Percentiles rank a stretch among this genome's conserved stretches.
Evolutionary conservation across 2,113 vertebrate species (phyloP).

Genomic region (Psittacara wagleri): DNA sequence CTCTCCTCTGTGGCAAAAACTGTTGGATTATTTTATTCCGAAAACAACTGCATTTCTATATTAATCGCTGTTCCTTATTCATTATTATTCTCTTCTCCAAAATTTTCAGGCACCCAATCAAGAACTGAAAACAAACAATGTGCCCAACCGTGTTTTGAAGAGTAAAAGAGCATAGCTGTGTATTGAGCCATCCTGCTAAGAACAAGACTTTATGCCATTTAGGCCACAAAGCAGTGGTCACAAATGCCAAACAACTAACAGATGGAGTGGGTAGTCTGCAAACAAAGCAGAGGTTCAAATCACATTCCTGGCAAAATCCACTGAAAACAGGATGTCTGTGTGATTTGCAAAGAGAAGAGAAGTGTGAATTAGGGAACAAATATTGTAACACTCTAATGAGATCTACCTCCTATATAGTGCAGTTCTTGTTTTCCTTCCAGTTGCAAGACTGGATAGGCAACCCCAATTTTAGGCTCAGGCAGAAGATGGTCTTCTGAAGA

Average conservation of each 20-base stretch:
- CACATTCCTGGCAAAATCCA: slow-evolving; percentile 15
- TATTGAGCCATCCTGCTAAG: background rate
- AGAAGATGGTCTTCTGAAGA: background rate
- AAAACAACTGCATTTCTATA: background rate
- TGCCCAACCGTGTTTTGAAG: background rate
- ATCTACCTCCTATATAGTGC: background rate
- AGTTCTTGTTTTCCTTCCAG: background rate
- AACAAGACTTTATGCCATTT: background rate
- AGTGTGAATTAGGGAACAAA: slow-evolving; percentile 10
- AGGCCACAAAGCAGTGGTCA: slow-evolving; percentile 32
- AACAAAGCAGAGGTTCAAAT: slow-evolving; percentile 29
- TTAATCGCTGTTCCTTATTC: background rate
- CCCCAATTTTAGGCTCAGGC: background rate
- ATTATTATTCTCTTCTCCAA: background rate
- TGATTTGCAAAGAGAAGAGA: background rate
- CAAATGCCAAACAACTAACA: slow-evolving; percentile 50
- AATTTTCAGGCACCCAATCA: background rate
- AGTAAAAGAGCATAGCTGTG: background rate
- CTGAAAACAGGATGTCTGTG: slow-evolving; percentile 22
- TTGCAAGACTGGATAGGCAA: background rate
- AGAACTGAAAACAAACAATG: background rate
- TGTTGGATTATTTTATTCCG: background rate
- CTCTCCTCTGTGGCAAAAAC: background rate
- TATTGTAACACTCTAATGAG: background rate
- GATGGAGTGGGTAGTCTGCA: slow-evolving; percentile 14